Conservation (phyloP, 2,888 invertebrate species). For the Nesidiocoris tenuis region DNA sequence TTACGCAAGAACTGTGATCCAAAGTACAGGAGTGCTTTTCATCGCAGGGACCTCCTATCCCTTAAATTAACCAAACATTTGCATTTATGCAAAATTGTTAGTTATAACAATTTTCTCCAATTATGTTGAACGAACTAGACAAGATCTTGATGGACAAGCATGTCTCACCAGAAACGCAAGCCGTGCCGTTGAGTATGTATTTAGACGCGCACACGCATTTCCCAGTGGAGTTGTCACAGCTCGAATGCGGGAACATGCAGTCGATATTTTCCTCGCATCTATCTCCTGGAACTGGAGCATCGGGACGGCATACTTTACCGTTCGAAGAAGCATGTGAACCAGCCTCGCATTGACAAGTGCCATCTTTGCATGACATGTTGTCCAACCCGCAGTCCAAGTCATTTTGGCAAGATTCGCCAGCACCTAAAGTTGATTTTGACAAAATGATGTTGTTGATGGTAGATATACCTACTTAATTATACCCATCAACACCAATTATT, state of each 20-base stretch:
- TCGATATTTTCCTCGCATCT: constrained; percentile 44
- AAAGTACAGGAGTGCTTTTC: constrained; percentile 3
- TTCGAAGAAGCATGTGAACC: constrained; percentile 38
- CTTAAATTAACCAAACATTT: constrained; percentile 3
- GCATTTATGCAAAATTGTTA: neutral
- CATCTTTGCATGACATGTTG: constrained; percentile 27
- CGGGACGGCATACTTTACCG: constrained; percentile 28
- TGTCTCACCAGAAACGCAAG: constrained; percentile 45
- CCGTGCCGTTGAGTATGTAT: constrained; percentile 24
- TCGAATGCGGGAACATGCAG: constrained; percentile 42
- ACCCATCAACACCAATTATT: too few species aligned
- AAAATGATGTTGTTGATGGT: too few species aligned
- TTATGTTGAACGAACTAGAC: too few species aligned
- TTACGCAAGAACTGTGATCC: constrained; percentile 21
- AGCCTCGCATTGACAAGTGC: constrained; percentile 35
- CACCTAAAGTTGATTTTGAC: constrained; percentile 24
- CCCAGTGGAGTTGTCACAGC: constrained; percentile 26
- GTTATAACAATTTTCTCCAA: neutral
- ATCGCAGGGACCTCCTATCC: constrained; percentile 28
- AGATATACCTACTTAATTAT: too few species aligned
- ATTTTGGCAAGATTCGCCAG: constrained; percentile 50
- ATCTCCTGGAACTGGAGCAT: constrained; percentile 20
- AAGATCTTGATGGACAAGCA: too few species aligned
- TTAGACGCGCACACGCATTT: constrained; percentile 41
- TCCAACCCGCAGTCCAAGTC: constrained; percentile 52